Conservation (phyloP, 1,140 invertebrate genomes). For the Drosophila kikkawai region DNA sequence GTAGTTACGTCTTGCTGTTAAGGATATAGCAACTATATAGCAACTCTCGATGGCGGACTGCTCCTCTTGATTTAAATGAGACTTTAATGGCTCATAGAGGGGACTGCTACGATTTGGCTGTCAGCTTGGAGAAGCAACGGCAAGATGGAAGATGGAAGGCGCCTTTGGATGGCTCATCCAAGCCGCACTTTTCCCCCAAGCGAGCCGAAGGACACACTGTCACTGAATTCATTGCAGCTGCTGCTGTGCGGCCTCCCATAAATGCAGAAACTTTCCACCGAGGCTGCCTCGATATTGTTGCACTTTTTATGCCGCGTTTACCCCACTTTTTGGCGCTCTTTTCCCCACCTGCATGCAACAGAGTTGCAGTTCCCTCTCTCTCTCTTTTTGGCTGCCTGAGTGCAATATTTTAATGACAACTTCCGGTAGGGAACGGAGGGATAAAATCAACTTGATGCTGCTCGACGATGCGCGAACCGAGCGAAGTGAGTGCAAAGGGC, state of each 20-base stretch:
- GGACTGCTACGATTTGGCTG: constrained; percentile 13
- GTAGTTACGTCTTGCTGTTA: no score
- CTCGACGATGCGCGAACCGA: constrained; percentile 49
- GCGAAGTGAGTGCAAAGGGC: constrained; percentile 40
- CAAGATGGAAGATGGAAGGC: not conserved
- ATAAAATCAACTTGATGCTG: constrained; percentile 42
- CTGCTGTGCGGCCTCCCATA: constrained; percentile 37
- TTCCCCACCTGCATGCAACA: constrained; percentile 47
- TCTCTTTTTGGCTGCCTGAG: constrained; percentile 31
- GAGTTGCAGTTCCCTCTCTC: constrained; percentile 25
- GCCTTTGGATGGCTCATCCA: not conserved
- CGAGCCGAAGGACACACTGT: constrained; percentile 16
- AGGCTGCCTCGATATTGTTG: constrained; percentile 45
- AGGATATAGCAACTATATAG: no score
- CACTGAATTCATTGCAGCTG: constrained; percentile 43
- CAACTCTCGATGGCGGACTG: constrained; percentile 23
- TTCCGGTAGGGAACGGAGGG: constrained; percentile 1
- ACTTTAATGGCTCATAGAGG: constrained; percentile 36
- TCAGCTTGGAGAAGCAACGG: not conserved
- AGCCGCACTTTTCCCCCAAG: not conserved
- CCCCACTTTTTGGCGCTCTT: constrained; percentile 4
- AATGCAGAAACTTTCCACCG: constrained; percentile 44
- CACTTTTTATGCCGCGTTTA: constrained; percentile 37
- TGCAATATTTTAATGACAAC: constrained; percentile 69
- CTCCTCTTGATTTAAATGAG: constrained; percentile 44